A percentile compares a stretch with the other conserved stretches of the same genome.
These are phyloP conservation scores for Embiotoca jacksoni DNA, from an alignment of 2,113 vertebrate genomes.

Conservation along the genomic window DNA sequence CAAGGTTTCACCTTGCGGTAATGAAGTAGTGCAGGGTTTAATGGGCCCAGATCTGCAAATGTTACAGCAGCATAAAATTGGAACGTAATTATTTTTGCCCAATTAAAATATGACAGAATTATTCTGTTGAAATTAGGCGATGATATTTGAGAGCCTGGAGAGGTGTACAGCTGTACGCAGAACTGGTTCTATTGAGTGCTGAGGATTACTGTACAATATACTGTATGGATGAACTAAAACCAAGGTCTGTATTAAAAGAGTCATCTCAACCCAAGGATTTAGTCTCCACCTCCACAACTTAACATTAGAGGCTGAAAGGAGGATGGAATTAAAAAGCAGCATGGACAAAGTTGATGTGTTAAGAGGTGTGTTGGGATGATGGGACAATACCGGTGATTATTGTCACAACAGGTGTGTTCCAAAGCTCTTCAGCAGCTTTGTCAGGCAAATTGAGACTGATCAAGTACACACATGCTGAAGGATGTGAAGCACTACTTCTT, in stretches of 20 bases:
- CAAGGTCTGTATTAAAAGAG: conserved; percentile 8
- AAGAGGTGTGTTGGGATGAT: too few species aligned
- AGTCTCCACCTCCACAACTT: neutral
- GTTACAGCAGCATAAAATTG: conserved; percentile 67
- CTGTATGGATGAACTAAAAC: conserved; percentile 28
- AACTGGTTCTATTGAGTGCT: conserved; percentile 8
- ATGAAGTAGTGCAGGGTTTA: conserved; percentile 63
- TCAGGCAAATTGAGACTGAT: too few species aligned
- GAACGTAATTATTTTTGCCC: conserved; percentile 67
- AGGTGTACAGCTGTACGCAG: conserved; percentile 26
- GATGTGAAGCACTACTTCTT: too few species aligned
- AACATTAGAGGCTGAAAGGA: conserved; percentile 8
- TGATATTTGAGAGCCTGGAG: conserved; percentile 52
- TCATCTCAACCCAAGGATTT: neutral
- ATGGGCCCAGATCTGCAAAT: conserved; percentile 72
- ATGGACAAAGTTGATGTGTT: too few species aligned
- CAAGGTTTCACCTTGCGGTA: conserved; percentile 72
- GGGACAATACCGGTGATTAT: too few species aligned
- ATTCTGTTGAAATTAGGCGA: conserved; percentile 62
- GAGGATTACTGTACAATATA: conserved; percentile 7
- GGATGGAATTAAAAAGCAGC: neutral
- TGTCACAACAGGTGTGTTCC: too few species aligned
- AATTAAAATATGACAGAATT: conserved; percentile 68
- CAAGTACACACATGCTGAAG: too few species aligned
- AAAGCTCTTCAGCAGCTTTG: too few species aligned